Percentiles rank a stretch among this genome's conserved stretches.
Evolutionary conservation across 2,113 vertebrate species (phyloP).

Genomic region (Myotis lucifugus): DNA sequence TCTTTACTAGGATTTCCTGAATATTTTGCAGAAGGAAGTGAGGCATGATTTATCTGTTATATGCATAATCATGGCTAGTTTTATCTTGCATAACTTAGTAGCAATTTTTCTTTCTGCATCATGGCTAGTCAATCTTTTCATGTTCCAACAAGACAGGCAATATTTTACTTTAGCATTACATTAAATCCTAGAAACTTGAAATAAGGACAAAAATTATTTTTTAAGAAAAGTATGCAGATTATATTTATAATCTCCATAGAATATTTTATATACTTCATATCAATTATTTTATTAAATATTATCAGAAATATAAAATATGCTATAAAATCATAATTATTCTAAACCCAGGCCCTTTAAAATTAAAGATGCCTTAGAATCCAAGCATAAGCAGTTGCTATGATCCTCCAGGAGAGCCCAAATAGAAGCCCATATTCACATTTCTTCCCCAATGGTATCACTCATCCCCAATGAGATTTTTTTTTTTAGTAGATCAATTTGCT

Average conservation of each 20-base stretch:
- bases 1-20: not conserved
- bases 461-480: not conserved
- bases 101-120: not conserved
- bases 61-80: not conserved
- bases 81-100: not conserved
- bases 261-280: not conserved
- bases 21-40: not conserved
- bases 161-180: constrained; percentile 39
- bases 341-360: not conserved
- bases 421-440: not conserved
- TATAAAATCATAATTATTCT: not conserved
- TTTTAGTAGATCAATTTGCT: not conserved
- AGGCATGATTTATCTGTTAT: not conserved
- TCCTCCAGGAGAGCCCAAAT: not conserved
- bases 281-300: not conserved
- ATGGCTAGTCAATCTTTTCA: not conserved
- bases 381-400: not conserved
- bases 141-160: not conserved
- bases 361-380: not conserved
- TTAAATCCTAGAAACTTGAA: not conserved
- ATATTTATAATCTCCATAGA: not conserved
- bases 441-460: not conserved
- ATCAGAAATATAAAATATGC: not conserved
- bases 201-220: not conserved
- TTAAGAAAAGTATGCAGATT: not conserved